phyloP scores from a whole-genome alignment of 1,140 invertebrate genomes.

The Microplitis demolitor region DNA sequence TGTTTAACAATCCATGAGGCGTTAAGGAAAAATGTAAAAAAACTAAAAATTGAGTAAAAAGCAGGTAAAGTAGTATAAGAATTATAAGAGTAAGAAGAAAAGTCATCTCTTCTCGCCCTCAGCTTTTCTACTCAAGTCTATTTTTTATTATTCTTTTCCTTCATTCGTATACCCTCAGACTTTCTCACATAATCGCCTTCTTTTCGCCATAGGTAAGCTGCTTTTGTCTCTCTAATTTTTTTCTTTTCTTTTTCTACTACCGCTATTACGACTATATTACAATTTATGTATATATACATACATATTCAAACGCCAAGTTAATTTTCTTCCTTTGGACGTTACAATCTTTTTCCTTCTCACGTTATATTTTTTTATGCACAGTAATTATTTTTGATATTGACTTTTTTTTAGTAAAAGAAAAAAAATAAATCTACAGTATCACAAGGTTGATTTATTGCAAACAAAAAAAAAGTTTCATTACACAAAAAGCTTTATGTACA shows the following conservation, averaged over 20 bases:
- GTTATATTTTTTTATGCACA: too few species aligned
- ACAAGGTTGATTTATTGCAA: too few species aligned
- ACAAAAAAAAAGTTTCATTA: too few species aligned
- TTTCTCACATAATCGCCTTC: neutral
- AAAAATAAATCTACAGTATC: too few species aligned
- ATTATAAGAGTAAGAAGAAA: neutral
- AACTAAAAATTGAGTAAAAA: neutral
- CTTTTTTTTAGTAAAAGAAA: too few species aligned
- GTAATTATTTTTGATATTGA: too few species aligned
- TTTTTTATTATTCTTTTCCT: neutral
- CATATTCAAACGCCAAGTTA: neutral
- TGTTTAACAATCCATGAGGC: neutral
- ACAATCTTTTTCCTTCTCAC: neutral
- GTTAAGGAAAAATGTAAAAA: neutral
- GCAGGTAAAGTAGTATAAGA: too few species aligned
- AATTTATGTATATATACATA: neutral
- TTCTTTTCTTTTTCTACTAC: neutral
- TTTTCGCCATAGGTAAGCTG: neutral
- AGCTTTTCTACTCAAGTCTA: neutral
- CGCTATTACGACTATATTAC: neutral
- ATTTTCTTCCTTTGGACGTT: neutral
- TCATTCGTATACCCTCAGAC: neutral
- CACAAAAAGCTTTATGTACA: too few species aligned
- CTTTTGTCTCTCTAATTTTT: neutral
- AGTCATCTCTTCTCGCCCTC: neutral